These are phyloP conservation scores for Loriculus beryllinus DNA, from an alignment of 2,797 vertebrate species.

Conservation along the genomic window DNA sequence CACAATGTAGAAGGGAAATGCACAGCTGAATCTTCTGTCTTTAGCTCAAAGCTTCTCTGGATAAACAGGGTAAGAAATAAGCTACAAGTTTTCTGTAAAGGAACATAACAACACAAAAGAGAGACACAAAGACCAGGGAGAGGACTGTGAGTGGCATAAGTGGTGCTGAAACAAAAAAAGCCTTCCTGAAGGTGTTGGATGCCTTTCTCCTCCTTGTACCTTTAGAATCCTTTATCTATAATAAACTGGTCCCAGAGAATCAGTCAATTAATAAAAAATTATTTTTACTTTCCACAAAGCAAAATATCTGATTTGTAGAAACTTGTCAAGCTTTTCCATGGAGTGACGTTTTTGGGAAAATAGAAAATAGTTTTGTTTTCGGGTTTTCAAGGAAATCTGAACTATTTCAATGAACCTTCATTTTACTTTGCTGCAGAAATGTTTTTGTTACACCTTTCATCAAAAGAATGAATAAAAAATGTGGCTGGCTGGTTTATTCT, in stretches of 20 bases:
- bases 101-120: not conserved
- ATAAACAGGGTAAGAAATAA: conserved; percentile 72
- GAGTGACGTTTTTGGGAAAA: not conserved
- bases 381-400: not conserved
- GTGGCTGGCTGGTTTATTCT: not conserved
- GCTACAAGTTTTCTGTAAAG: conserved; percentile 52
- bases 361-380: not conserved
- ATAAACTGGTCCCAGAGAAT: not conserved
- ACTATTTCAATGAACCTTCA: not conserved
- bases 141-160: not conserved
- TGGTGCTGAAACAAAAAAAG: not conserved
- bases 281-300: not conserved
- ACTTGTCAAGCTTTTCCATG: not conserved
- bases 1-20: conserved; percentile 79
- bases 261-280: not conserved
- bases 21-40: conserved; percentile 75
- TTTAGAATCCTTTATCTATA: not conserved
- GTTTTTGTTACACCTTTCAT: not conserved
- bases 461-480: not conserved
- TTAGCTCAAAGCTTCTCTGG: conserved; percentile 78
- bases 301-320: not conserved
- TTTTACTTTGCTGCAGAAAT: not conserved
- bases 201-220: not conserved
- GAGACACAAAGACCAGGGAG: not conserved
- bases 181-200: not conserved